Evolutionary conservation across 2,888 invertebrate species (phyloP).

Genomic region (Thymelicus lineola): DNA sequence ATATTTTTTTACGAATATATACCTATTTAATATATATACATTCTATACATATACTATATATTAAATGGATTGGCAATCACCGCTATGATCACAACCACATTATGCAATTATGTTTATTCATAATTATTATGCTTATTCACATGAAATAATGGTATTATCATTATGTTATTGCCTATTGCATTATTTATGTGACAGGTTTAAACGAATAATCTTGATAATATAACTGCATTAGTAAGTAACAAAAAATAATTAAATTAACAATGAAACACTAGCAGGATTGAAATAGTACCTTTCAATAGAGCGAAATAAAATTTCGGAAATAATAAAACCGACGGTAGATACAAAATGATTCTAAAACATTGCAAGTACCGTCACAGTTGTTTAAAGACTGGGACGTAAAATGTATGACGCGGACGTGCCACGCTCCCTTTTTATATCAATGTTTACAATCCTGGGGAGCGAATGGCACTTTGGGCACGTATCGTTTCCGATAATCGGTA

Average conservation of each 20-base stretch:
- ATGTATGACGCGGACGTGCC: neutral
- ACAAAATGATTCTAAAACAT: neutral
- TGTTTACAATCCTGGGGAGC: constrained; percentile 9
- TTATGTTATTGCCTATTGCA: constrained; percentile 37
- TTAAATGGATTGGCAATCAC: constrained; percentile 81
- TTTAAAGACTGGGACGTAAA: neutral
- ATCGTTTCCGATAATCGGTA: constrained; percentile 22
- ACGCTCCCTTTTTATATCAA: constrained; percentile 11
- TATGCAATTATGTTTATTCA: constrained; percentile 69
- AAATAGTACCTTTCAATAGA: too few species aligned
- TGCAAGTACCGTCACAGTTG: constrained; percentile 1
- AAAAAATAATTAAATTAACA: too few species aligned
- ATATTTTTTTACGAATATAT: constrained; percentile 73
- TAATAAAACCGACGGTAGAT: too few species aligned
- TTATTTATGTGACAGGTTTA: constrained; percentile 42
- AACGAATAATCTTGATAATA: neutral
- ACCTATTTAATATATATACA: constrained; percentile 73
- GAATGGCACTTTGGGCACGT: constrained; percentile 1
- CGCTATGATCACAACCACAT: constrained; percentile 83
- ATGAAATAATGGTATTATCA: constrained; percentile 46
- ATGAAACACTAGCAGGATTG: too few species aligned
- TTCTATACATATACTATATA: constrained; percentile 54
- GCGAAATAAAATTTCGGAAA: too few species aligned
- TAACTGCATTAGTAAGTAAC: too few species aligned
- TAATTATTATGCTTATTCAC: constrained; percentile 48